phyloP scores from a whole-genome alignment of 1,140 invertebrate genomes.

The Agrypnia vestita region DNA sequence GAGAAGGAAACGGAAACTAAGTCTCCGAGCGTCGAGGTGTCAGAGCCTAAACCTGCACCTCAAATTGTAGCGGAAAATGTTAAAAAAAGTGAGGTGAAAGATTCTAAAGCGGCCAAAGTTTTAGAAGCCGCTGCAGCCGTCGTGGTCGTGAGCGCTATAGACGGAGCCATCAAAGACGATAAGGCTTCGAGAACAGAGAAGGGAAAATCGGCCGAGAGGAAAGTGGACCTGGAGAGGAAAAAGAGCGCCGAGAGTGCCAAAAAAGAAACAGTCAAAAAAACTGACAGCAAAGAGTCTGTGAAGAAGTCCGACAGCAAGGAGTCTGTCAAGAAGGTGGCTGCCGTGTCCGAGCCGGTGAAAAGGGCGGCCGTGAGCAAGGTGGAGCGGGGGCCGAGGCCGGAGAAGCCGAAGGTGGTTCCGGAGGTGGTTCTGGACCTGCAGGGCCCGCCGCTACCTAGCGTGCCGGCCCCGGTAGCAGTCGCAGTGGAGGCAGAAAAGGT shows the following conservation, averaged over 20 bases:
- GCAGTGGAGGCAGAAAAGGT: slow-evolving; percentile 42
- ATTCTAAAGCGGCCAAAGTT: neutral
- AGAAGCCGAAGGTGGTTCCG: neutral
- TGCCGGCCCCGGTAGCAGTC: slow-evolving; percentile 1
- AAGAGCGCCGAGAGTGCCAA: neutral
- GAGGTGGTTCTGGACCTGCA: slow-evolving; percentile 44
- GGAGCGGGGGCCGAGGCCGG: neutral
- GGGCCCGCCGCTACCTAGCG: slow-evolving; percentile 41
- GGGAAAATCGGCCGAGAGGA: neutral
- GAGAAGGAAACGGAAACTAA: neutral
- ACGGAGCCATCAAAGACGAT: neutral
- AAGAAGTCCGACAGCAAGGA: neutral
- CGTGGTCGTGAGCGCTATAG: slow-evolving; percentile 18
- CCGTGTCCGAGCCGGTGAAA: neutral
- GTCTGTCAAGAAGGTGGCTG: neutral
- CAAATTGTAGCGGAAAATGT: no score
- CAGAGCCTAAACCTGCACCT: neutral
- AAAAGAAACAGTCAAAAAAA: neutral
- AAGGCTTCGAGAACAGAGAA: neutral
- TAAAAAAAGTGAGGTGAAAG: no score
- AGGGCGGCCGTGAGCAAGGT: neutral
- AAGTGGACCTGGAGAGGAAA: neutral
- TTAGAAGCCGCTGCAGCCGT: neutral
- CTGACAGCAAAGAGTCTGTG: neutral
- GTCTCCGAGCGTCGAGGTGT: neutral